Evolutionary conservation across 2,797 vertebrate species (phyloP).

Genomic region (Pampus argenteus): DNA sequence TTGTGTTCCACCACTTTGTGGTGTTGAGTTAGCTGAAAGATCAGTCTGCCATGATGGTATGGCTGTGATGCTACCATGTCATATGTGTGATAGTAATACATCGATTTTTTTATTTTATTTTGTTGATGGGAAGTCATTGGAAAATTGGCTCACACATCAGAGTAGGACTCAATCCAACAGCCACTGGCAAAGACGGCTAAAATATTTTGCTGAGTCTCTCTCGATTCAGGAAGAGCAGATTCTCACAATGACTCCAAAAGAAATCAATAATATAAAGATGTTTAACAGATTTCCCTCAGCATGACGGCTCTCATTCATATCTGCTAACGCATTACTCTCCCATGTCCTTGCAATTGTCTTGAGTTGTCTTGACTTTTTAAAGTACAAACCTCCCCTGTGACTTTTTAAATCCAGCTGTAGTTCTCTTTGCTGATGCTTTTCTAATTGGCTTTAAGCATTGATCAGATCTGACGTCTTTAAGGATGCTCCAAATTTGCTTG

Average conservation of each 20-base stretch:
- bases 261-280: slow-evolving; percentile 33
- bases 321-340: background rate
- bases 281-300: slow-evolving; percentile 16
- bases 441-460: background rate
- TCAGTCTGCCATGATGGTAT: slow-evolving; percentile 18
- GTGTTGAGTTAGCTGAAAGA: slow-evolving; percentile 24
- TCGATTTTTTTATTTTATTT: slow-evolving; percentile 20
- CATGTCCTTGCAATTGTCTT: background rate
- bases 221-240: slow-evolving; percentile 29
- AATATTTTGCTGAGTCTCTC: slow-evolving; percentile 21
- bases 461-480: background rate
- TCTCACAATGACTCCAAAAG: slow-evolving; percentile 26
- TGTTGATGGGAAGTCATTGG: slow-evolving; percentile 21
- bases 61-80: slow-evolving; percentile 3
- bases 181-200: slow-evolving; percentile 24
- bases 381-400: slow-evolving; percentile 1
- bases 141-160: slow-evolving; percentile 31
- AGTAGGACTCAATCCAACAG: slow-evolving; percentile 23
- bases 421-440: background rate
- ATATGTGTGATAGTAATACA: slow-evolving; percentile 9
- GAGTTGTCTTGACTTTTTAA: background rate
- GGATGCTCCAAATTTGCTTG: background rate
- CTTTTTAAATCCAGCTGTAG: background rate
- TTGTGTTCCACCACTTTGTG: slow-evolving; percentile 13
- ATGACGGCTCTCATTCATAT: slow-evolving; percentile 20